Base-by-base conservation (phyloP, 30 jellyfish, hydroid and myxozoan species). In the Turritopsis dohrnii region DNA sequence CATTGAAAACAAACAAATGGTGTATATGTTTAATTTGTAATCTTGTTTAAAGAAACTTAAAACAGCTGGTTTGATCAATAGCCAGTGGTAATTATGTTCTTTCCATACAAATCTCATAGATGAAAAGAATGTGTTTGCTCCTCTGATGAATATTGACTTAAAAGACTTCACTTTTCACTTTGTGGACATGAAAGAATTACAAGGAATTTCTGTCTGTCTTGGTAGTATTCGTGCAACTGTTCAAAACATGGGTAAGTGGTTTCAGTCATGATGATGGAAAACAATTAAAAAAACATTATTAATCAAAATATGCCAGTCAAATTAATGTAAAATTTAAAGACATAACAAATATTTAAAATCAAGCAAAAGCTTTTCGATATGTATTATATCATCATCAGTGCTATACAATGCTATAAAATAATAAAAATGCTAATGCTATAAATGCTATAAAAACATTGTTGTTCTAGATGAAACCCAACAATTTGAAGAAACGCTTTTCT, bases 201-300 rank as follows among this genome's bases (percentile, higher is more conserved):
- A 88, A 28, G 90, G 87, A 65, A 71, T 82, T 17, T 20, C 76
- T 54, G 90, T 79, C 1, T 82, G 90, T 24, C 69, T 88, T 25
- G 96, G 84, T 19, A 88, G 96, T 84, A 18, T 81, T 22, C 82
- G 79, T 21, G 82, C 72, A 0, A 71, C 96, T 8, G 66, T 71
- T 20, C 96, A 88, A 29, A 54, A 81, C 21, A 75, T 88, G 71
- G 31, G 96, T 88, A 74, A 54, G 96, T 75, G 21, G 5, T 41
- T 41, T 41, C 13, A 41, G 13, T 41, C 13, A n/a, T n/a, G n/a
- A n/a, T 41, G 5, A 41, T 41, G 60, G 60, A 41, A 41, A 41
- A 41, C 60, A 41, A 41, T n/a, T n/a, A n/a, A n/a, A 5, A 41
- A 41, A 41, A 41, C 60, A 5, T 41, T 41, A 41, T 41, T 41